phyloP scores from a whole-genome alignment of 1,140 invertebrate genomes.

The Notospermus geniculatus region DNA sequence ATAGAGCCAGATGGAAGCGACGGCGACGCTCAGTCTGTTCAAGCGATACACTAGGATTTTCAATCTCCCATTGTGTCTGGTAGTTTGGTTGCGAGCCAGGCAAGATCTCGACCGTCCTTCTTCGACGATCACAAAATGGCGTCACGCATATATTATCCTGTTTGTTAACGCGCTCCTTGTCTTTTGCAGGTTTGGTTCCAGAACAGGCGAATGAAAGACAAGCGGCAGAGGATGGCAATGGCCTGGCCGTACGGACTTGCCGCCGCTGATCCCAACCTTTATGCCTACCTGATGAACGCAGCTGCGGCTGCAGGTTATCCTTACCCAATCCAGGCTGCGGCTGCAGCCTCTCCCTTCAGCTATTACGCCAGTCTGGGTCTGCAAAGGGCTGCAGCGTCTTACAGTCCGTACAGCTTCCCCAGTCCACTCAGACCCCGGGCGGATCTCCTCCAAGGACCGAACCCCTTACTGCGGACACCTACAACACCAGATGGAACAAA shows the following conservation, averaged over 20 bases:
- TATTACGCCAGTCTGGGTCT: constrained; percentile 21
- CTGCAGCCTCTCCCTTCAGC: constrained; percentile 27
- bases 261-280: constrained; percentile 80
- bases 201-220: constrained; percentile 99
- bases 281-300: constrained; percentile 85
- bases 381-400: constrained; percentile 1
- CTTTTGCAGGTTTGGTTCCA: constrained; percentile 93
- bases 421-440: constrained; percentile 1
- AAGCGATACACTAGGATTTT: too few relatives aligned
- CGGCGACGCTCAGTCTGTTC: too few relatives aligned
- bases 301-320: constrained; percentile 63
- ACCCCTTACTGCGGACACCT: constrained; percentile 1
- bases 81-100: too few relatives aligned
- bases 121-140: too few relatives aligned
- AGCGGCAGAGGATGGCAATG: constrained; percentile 87
- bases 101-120: too few relatives aligned
- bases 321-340: constrained; percentile 30
- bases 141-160: too few relatives aligned
- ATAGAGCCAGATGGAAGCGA: too few relatives aligned
- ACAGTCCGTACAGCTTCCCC: constrained; percentile 4
- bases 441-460: neutral
- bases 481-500: neutral
- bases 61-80: too few relatives aligned
- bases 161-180: constrained; percentile 28
- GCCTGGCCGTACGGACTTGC: constrained; percentile 79